Evolutionary conservation across 2,113 vertebrate genomes (phyloP).

Genomic region (Nothoprocta perdicaria): DNA sequence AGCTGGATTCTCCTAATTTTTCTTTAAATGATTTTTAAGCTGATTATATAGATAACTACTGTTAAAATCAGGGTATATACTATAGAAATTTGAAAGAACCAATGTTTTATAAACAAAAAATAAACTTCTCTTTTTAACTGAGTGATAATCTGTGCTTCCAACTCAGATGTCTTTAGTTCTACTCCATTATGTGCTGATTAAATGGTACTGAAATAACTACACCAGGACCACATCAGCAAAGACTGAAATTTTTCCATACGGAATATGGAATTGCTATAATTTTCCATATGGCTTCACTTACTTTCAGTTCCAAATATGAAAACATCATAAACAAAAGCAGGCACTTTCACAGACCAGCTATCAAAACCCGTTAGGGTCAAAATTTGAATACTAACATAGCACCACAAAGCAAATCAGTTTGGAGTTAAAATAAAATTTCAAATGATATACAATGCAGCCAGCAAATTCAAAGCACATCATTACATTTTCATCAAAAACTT

Average conservation of each 20-base stretch:
- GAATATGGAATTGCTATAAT: conserved; percentile 2
- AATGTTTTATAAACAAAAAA: background rate
- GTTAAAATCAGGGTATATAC: background rate
- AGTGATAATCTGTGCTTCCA: background rate
- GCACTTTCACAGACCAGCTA: background rate
- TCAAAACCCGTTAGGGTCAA: background rate
- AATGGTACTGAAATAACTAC: conserved; percentile 13
- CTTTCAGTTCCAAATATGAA: conserved; percentile 43
- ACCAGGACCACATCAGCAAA: background rate
- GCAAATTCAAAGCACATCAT: background rate
- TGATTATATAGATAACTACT: background rate
- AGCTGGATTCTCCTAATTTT: background rate
- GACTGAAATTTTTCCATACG: conserved; percentile 24
- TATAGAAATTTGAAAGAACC: background rate
- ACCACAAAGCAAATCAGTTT: background rate
- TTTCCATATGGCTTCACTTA: conserved; percentile 48
- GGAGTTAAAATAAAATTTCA: background rate
- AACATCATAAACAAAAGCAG: conserved; percentile 3
- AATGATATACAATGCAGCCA: background rate
- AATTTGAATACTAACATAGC: background rate
- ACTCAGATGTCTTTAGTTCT: background rate
- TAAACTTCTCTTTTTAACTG: background rate
- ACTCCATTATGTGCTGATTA: background rate
- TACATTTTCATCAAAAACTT: background rate
- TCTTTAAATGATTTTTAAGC: background rate